Percentiles rank a stretch among this genome's conserved stretches.
These are phyloP conservation scores for Lordiphosa collinella DNA, from an alignment of 1,140 invertebrate genomes.

Conservation along the genomic window DNA sequence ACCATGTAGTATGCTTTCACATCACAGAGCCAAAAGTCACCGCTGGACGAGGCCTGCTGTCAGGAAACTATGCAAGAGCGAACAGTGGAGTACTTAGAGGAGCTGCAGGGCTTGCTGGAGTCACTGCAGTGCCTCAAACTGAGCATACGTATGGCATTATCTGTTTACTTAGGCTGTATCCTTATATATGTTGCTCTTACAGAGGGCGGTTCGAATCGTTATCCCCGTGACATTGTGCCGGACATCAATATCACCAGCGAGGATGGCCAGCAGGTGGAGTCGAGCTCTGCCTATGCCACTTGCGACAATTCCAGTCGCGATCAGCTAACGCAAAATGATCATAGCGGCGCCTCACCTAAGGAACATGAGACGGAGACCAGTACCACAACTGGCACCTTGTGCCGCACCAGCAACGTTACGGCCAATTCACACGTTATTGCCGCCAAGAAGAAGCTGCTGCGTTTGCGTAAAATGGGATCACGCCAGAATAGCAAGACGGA, in stretches of 20 bases:
- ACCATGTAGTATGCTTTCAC: slow-evolving; percentile 41
- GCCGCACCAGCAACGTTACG: slow-evolving; percentile 28
- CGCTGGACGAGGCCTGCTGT: slow-evolving; percentile 72
- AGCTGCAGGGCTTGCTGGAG: slow-evolving; percentile 58
- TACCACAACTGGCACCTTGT: slow-evolving; percentile 54
- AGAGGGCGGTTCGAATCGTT: slow-evolving; percentile 66
- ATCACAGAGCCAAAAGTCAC: slow-evolving; percentile 66
- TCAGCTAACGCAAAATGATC: slow-evolving; percentile 49
- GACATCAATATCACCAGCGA: slow-evolving; percentile 73
- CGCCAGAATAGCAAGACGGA: slow-evolving; percentile 79
- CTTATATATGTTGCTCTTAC: not conserved
- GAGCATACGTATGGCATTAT: slow-evolving; percentile 52
- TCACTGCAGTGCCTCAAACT: slow-evolving; percentile 53
- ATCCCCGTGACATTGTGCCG: slow-evolving; percentile 61
- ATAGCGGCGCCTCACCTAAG: slow-evolving; percentile 55
- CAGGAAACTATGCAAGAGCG: slow-evolving; percentile 73
- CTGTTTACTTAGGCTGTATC: not conserved
- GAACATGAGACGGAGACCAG: slow-evolving; percentile 66
- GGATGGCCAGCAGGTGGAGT: slow-evolving; percentile 60
- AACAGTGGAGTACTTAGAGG: slow-evolving; percentile 55
- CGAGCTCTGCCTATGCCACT: slow-evolving; percentile 46
- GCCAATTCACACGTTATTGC: slow-evolving; percentile 14
- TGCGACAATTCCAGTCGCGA: slow-evolving; percentile 47
- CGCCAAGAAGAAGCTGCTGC: slow-evolving; percentile 70
- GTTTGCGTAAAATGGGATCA: slow-evolving; percentile 76